phyloP scores from a whole-genome alignment of 2,888 invertebrate species.

The Mesochorus sp. region DNA sequence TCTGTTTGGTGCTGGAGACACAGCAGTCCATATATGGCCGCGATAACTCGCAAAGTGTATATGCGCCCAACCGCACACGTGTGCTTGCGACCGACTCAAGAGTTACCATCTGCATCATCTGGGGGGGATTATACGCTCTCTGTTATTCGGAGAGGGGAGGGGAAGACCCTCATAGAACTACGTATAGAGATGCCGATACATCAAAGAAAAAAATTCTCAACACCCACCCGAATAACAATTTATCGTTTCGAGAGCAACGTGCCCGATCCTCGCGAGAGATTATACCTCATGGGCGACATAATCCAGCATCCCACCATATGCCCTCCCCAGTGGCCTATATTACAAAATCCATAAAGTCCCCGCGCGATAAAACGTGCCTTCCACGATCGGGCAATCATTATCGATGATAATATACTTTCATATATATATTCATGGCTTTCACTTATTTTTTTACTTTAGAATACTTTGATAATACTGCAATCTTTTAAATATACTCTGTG shows the following conservation, averaged over 20 bases:
- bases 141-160: constrained; percentile 3
- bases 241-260: constrained; percentile 23
- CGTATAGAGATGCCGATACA: constrained; percentile 43
- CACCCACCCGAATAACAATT: constrained; percentile 37
- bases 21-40: not conserved
- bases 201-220: constrained; percentile 45
- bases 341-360: too few relatives aligned
- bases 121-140: constrained; percentile 54
- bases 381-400: not conserved
- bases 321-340: not conserved
- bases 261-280: constrained; percentile 15
- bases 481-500: too few relatives aligned
- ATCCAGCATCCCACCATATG: constrained; percentile 33
- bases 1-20: not conserved
- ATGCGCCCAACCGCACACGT: too few relatives aligned
- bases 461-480: too few relatives aligned
- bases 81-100: constrained; percentile 42
- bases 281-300: constrained; percentile 15
- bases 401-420: not conserved
- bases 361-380: constrained; percentile 18
- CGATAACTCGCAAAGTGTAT: constrained; percentile 15
- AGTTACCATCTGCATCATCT: constrained; percentile 61
- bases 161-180: not conserved
- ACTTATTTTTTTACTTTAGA: too few relatives aligned
- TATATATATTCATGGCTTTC: too few relatives aligned